phyloP scores from a whole-genome alignment of 2,797 vertebrate genomes.

The Tangara arthus region DNA sequence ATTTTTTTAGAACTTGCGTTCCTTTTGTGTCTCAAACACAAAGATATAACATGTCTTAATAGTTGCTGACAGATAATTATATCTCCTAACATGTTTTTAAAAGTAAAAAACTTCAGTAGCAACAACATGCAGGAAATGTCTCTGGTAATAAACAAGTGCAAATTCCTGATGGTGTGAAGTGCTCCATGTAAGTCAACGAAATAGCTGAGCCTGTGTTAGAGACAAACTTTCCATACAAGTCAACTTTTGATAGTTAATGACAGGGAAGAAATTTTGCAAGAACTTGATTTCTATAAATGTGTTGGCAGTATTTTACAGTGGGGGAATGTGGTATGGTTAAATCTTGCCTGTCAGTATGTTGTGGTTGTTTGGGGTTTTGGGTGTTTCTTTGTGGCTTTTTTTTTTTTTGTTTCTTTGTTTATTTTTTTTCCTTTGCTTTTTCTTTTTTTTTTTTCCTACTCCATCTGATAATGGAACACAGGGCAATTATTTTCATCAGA shows the following conservation, averaged over 20 bases:
- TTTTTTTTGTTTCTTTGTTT: not conserved
- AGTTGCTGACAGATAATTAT: not conserved
- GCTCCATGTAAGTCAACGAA: not conserved
- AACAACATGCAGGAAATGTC: not conserved
- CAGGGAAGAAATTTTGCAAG: not conserved
- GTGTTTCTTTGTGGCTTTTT: not conserved
- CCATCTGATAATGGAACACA: not conserved
- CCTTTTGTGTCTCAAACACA: not conserved
- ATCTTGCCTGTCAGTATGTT: not conserved
- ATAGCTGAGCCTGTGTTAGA: not conserved
- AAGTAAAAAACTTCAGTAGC: not conserved
- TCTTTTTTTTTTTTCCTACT: not conserved
- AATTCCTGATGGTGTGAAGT: not conserved
- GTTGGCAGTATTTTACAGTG: not conserved
- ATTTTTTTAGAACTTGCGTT: not conserved
- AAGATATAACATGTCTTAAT: not conserved
- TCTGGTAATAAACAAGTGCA: not conserved
- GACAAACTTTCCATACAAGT: not conserved
- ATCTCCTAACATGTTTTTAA: not conserved
- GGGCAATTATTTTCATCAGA: not conserved
- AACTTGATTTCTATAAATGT: not conserved
- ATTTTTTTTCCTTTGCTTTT: not conserved
- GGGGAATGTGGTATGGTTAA: not conserved
- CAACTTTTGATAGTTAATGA: not conserved
- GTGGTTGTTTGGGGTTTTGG: not conserved